These are phyloP conservation scores for Sesamia inferens DNA, from an alignment of 2,888 invertebrate genomes.

Conservation along the genomic window DNA sequence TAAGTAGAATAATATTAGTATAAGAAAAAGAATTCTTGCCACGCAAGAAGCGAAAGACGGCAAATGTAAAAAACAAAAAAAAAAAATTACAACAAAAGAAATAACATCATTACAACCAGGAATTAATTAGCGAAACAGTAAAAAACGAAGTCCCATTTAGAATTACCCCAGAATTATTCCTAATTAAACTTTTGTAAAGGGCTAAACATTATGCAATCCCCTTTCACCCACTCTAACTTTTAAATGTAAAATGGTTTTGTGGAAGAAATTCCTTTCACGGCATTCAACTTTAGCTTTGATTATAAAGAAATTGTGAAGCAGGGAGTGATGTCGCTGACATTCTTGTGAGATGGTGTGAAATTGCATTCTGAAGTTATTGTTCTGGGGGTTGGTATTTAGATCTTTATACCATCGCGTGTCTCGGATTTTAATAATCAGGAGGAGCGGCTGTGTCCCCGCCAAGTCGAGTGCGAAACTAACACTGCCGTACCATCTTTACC, in stretches of 20 bases:
- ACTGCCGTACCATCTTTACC: too few relatives aligned
- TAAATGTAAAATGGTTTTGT: constrained; percentile 70
- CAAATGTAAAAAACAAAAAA: too few relatives aligned
- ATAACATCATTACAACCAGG: constrained; percentile 37
- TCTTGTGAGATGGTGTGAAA: constrained; percentile 44
- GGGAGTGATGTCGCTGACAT: constrained; percentile 47
- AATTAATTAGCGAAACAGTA: constrained; percentile 49
- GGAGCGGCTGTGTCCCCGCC: too few relatives aligned
- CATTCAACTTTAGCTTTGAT: constrained; percentile 55
- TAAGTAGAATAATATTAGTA: too few relatives aligned
- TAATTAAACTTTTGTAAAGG: constrained; percentile 65
- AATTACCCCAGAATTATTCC: constrained; percentile 61
- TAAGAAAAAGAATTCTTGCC: too few relatives aligned
- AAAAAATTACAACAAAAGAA: too few relatives aligned
- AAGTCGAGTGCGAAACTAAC: too few relatives aligned
- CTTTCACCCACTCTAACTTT: constrained; percentile 54
- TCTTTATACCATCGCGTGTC: neutral
- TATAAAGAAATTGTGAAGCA: constrained; percentile 46
- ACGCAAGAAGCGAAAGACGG: too few relatives aligned
- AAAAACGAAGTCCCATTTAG: constrained; percentile 45
- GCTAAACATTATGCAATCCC: constrained; percentile 56
- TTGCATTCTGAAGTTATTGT: constrained; percentile 43
- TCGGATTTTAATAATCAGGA: too few relatives aligned
- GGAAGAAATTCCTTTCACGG: constrained; percentile 73
- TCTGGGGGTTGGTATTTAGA: constrained; percentile 18